Percentiles rank a stretch among this genome's conserved stretches.
These are phyloP conservation scores for Dusona sp. DNA, from an alignment of 2,888 invertebrate species.

Conservation along the genomic window DNA sequence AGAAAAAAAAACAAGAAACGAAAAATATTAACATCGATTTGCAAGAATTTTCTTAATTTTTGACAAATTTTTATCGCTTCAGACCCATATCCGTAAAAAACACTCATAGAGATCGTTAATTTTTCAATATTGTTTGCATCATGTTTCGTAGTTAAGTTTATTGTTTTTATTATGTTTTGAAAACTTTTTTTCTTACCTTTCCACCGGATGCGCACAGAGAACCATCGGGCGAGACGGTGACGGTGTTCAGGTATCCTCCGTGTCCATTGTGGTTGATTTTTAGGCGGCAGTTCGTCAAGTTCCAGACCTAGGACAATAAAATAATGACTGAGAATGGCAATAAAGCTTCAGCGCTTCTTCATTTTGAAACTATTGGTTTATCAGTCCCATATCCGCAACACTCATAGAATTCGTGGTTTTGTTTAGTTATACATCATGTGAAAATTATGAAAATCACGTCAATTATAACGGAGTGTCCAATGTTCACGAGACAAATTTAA, in stretches of 20 bases:
- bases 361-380: slow-evolving; percentile 53
- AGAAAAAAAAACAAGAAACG: background rate
- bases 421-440: slow-evolving; percentile 78
- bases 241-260: slow-evolving; percentile 98
- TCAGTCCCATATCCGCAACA: slow-evolving; percentile 85
- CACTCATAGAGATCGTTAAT: slow-evolving; percentile 74
- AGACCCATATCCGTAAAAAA: slow-evolving; percentile 78
- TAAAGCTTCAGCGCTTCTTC: background rate
- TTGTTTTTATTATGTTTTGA: background rate
- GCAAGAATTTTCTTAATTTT: background rate
- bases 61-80: slow-evolving; percentile 53
- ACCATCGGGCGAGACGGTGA: slow-evolving; percentile 99
- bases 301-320: slow-evolving; percentile 92
- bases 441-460: slow-evolving; percentile 25
- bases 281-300: slow-evolving; percentile 98
- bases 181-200: slow-evolving; percentile 86
- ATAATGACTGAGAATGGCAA: background rate
- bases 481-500: background rate
- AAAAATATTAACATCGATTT: background rate
- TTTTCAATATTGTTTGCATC: slow-evolving; percentile 63
- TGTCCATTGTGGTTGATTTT: slow-evolving; percentile 99
- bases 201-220: slow-evolving; percentile 99
- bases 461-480: background rate
- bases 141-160: slow-evolving; percentile 21
- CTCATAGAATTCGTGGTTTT: slow-evolving; percentile 79